phyloP scores from a whole-genome alignment of 2,113 vertebrate species.

The Menura novaehollandiae region DNA sequence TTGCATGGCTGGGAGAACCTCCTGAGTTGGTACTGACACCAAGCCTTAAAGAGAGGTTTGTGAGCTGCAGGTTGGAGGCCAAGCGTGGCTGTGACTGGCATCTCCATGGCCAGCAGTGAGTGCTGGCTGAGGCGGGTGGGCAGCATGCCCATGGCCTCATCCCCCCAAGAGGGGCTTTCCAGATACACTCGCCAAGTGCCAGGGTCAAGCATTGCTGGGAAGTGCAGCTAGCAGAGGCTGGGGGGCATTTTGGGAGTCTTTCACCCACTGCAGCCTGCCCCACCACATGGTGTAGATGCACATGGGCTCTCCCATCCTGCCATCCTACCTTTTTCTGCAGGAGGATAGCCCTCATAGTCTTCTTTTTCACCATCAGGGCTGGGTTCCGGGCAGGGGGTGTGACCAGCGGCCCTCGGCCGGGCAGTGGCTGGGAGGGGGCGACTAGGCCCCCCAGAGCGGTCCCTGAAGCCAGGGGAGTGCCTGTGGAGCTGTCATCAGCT shows the following conservation, averaged over 20 bases:
- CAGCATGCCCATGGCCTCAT: background rate
- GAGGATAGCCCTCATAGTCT: slow-evolving; percentile 74
- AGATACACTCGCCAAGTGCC: fast-evolving
- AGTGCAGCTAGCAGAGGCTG: background rate
- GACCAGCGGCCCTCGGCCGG: slow-evolving; percentile 40
- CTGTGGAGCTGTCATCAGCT: background rate
- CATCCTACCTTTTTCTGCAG: slow-evolving; percentile 74
- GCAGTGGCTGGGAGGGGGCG: background rate
- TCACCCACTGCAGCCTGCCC: background rate
- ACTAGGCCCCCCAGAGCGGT: background rate
- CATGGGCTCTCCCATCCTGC: background rate
- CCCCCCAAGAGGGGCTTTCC: background rate
- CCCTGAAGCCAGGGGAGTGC: fast-evolving
- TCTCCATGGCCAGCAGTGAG: fast-evolving
- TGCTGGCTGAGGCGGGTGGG: background rate
- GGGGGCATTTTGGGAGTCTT: background rate
- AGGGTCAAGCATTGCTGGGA: background rate
- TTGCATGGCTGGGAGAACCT: background rate
- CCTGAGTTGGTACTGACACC: background rate
- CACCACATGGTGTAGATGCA: background rate
- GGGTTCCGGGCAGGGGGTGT: slow-evolving; percentile 67
- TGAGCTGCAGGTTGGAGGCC: background rate
- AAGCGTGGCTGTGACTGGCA: background rate
- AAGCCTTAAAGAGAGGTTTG: background rate
- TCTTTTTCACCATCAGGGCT: slow-evolving; percentile 74